Percentiles rank a stretch among this genome's conserved stretches.
phyloP scores from a whole-genome alignment of 2,888 invertebrate genomes.

The Drosophila kokeensis region DNA sequence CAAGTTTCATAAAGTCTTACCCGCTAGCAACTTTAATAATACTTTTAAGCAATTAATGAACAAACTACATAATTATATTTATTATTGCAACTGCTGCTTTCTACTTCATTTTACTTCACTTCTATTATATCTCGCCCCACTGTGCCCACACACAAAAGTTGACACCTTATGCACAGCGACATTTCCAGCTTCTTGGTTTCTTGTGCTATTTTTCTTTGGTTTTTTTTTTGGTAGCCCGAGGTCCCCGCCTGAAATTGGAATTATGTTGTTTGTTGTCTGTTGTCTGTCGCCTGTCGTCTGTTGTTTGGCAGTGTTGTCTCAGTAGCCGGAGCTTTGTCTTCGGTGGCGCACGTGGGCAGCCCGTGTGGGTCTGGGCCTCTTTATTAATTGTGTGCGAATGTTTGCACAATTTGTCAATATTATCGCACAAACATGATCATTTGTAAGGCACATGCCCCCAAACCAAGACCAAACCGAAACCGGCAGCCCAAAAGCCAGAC shows the following conservation, averaged over 20 bases:
- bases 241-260: slow-evolving; percentile 56
- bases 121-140: slow-evolving; percentile 4
- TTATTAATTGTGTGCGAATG: slow-evolving; percentile 81
- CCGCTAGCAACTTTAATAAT: too few species aligned
- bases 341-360: slow-evolving; percentile 50
- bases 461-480: slow-evolving; percentile 6
- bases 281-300: background rate
- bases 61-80: background rate
- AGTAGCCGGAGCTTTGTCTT: slow-evolving; percentile 54
- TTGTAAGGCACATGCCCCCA: slow-evolving; percentile 48
- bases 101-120: background rate
- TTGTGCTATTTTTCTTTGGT: slow-evolving; percentile 2
- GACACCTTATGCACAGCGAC: slow-evolving; percentile 44
- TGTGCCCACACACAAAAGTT: slow-evolving; percentile 25
- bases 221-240: slow-evolving; percentile 57
- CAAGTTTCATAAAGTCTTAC: too few species aligned
- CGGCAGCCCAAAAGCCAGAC: background rate
- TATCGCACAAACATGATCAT: slow-evolving; percentile 77
- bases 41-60: background rate
- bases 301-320: slow-evolving; percentile 30
- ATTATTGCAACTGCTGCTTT: background rate
- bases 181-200: slow-evolving; percentile 48
- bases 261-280: slow-evolving; percentile 74
- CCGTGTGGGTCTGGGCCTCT: slow-evolving; percentile 45
- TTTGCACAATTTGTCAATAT: slow-evolving; percentile 82